phyloP scores from a whole-genome alignment of 2,888 invertebrate genomes.

The Pseudococcus jackbeardsleyi region DNA sequence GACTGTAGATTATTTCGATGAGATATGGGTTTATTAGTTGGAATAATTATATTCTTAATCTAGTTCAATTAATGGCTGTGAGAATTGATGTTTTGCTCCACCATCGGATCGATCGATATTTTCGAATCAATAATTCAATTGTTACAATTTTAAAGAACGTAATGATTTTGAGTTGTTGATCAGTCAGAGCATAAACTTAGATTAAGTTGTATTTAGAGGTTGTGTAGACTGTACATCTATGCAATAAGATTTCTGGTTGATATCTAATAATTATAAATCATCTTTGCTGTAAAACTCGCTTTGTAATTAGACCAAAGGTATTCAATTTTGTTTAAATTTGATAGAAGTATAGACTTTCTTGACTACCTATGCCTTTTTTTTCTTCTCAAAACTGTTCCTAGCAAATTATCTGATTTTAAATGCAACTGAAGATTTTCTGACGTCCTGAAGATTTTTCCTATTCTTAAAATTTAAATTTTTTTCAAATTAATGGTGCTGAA shows the following conservation, averaged over 20 bases:
- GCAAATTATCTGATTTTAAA: too few relatives aligned
- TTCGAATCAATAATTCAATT: not conserved
- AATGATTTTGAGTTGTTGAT: not conserved
- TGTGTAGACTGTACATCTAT: not conserved
- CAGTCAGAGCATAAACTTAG: not conserved
- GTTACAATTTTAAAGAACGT: not conserved
- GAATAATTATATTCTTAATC: too few relatives aligned
- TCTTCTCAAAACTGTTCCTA: not conserved
- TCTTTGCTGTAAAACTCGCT: not conserved
- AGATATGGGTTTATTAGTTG: too few relatives aligned
- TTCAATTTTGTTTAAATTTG: not conserved
- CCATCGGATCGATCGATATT: slow-evolving; percentile 16
- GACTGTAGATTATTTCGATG: too few relatives aligned
- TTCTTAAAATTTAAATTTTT: too few relatives aligned
- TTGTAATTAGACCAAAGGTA: not conserved
- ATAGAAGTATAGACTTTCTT: not conserved
- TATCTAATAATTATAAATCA: not conserved
- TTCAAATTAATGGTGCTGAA: too few relatives aligned
- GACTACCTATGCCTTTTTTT: not conserved
- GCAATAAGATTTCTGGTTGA: not conserved
- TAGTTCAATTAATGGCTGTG: too few relatives aligned
- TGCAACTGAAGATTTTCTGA: too few relatives aligned
- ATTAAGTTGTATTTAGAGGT: slow-evolving; percentile 10
- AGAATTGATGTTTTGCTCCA: not conserved
- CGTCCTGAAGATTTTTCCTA: too few relatives aligned